Evolutionary conservation across 2,113 vertebrate species (phyloP), one percentile per base, ranked within the genome.

Genomic region (Tetraodon nigroviridis): DNA sequence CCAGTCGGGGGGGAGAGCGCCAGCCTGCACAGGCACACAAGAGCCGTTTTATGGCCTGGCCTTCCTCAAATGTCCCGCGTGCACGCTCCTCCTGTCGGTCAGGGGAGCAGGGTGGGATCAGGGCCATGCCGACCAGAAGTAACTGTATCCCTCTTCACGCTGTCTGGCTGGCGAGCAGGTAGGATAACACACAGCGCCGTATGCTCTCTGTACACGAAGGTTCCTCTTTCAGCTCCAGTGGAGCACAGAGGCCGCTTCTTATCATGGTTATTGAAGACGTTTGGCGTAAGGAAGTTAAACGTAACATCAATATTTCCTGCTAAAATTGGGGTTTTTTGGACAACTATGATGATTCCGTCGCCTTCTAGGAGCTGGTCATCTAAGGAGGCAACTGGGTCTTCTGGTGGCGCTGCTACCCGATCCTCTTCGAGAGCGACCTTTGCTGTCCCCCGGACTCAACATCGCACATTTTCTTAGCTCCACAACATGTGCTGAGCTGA

Each of bases 21-120:
- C n/a, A 24, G 24, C 24, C 24, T 24, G 24, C 5, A 24, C 24
- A 5, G 3, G 24, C 24, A 24, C 24, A 24, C 24, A 3, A 24
- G 24, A 24, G 24, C 24, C 3, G n/a, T n/a, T n/a, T n/a, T n/a
- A n/a, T n/a, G n/a, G n/a, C n/a, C n/a, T n/a, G n/a, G n/a, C n/a
- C n/a, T n/a, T n/a, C n/a, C n/a, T n/a, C n/a, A n/a, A n/a, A n/a
- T n/a, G n/a, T n/a, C n/a, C n/a, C n/a, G n/a, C n/a, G n/a, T n/a
- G n/a, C n/a, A n/a, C n/a, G n/a, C n/a, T 27, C 24, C 7, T 2
- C 7, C 24, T 61, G 45, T 58, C n/a, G 51, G 75, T 79, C 75
- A 75, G 78, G 61, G 45, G 67, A 79, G 62, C 65, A 66, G 54
- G 60, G 53, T 14, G 19, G 72, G 72, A 72, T 76, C 76, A 80